phyloP scores from a whole-genome alignment of 2,113 vertebrate species.

The Rhagologus leucostigma region DNA sequence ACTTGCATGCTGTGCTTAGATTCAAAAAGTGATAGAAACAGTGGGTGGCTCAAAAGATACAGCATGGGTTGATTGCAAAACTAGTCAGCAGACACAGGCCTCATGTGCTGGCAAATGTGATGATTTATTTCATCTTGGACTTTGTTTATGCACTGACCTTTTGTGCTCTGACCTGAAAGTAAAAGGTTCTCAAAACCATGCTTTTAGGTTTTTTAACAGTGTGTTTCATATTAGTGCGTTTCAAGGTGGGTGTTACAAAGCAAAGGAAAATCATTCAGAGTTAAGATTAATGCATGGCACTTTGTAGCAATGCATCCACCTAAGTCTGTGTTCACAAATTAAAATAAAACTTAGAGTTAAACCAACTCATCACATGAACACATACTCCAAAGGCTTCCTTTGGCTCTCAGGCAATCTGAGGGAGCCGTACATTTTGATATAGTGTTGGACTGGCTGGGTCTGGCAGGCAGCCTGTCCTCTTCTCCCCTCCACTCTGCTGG shows the following conservation, averaged over 20 bases:
- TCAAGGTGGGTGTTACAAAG: not conserved
- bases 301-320: not conserved
- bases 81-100: not conserved
- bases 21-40: not conserved
- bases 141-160: not conserved
- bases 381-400: not conserved
- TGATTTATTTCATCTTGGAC: not conserved
- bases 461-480: not conserved
- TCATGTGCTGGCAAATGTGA: not conserved
- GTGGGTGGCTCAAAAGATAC: not conserved
- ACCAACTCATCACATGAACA: not conserved
- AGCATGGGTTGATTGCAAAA: not conserved
- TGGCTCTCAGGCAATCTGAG: not conserved
- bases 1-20: slow-evolving; percentile 24
- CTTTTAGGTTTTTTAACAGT: not conserved
- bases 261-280: not conserved
- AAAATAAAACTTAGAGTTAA: not conserved
- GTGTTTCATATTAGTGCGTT: not conserved
- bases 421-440: not conserved
- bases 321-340: not conserved
- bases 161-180: not conserved
- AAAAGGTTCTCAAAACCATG: not conserved
- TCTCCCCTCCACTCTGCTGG: not conserved
- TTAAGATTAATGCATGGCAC: not conserved
- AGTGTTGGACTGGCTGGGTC: not conserved